Percentiles rank a stretch among this genome's conserved stretches.
Conservation (phyloP, 2,888 invertebrate species). For the Protonemura montana region DNA sequence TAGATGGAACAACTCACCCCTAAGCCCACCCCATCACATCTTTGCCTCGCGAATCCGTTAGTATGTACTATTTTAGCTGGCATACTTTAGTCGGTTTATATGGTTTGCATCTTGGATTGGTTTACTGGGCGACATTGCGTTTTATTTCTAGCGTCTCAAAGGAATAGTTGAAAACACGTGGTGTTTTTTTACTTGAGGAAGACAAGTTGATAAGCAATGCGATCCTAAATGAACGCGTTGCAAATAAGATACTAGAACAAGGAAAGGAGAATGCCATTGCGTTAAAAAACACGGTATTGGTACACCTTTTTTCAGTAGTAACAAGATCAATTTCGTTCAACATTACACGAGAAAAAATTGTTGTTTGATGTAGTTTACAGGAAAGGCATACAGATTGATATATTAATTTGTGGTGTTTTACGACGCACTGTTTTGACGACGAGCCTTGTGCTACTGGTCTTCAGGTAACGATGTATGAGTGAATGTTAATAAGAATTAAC, state of each 20-base stretch:
- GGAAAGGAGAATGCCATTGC: background rate
- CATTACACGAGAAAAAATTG: too few species aligned
- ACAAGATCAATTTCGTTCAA: too few species aligned
- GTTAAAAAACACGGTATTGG: background rate
- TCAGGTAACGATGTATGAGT: too few species aligned
- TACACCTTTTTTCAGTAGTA: too few species aligned
- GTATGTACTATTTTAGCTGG: background rate
- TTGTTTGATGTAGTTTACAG: too few species aligned
- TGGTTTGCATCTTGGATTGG: background rate
- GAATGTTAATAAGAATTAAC: too few species aligned
- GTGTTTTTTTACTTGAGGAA: background rate
- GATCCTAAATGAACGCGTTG: background rate
- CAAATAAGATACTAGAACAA: background rate
- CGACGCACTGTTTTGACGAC: too few species aligned
- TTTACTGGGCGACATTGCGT: background rate
- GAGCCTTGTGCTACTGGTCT: too few species aligned
- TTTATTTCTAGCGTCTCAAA: background rate
- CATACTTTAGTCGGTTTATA: slow-evolving; percentile 1
- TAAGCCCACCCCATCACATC: background rate
- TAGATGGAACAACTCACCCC: slow-evolving; percentile 28
- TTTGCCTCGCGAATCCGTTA: background rate
- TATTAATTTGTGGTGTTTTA: too few species aligned
- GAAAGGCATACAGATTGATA: too few species aligned
- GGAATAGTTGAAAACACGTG: background rate
- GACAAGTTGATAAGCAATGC: background rate